Percentiles rank a stretch among this genome's conserved stretches.
These are phyloP conservation scores for Acrobasis consociella DNA, from an alignment of 2,888 invertebrate species.

Conservation along the genomic window DNA sequence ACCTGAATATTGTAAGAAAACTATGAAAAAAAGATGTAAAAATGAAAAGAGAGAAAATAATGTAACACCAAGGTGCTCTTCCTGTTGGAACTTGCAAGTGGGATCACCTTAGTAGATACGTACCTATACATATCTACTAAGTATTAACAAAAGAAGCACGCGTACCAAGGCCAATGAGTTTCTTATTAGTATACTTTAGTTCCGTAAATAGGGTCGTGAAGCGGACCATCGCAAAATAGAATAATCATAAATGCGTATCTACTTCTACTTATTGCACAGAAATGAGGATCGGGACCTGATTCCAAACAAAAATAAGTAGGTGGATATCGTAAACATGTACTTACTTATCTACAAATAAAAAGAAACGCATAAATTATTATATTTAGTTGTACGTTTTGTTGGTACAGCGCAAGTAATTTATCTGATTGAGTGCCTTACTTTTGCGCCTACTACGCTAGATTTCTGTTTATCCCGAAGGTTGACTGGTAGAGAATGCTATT, in stretches of 20 bases:
- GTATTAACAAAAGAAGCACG: slow-evolving; percentile 7
- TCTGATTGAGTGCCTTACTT: too few relatives aligned
- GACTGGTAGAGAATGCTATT: too few relatives aligned
- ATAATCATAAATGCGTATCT: background rate
- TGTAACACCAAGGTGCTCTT: background rate
- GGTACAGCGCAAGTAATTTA: too few relatives aligned
- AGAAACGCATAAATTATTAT: too few relatives aligned
- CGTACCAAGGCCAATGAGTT: slow-evolving; percentile 12
- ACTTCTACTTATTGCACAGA: background rate
- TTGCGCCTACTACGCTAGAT: too few relatives aligned
- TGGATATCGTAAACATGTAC: background rate
- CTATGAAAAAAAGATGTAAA: too few relatives aligned
- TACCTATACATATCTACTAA: background rate
- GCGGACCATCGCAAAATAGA: slow-evolving; percentile 16
- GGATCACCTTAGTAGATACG: background rate
- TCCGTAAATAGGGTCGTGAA: slow-evolving; percentile 11
- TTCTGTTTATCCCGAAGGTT: too few relatives aligned
- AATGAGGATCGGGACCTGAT: background rate
- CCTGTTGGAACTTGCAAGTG: slow-evolving; percentile 4
- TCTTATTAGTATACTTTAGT: slow-evolving; percentile 6
- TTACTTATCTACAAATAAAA: too few relatives aligned
- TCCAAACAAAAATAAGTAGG: background rate
- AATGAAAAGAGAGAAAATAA: background rate
- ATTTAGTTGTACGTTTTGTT: too few relatives aligned
- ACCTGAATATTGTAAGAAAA: too few relatives aligned